Percentiles rank a stretch among this genome's conserved stretches.
phyloP scores from a whole-genome alignment of 2,113 vertebrate genomes.

The Antechinus flavipes region DNA sequence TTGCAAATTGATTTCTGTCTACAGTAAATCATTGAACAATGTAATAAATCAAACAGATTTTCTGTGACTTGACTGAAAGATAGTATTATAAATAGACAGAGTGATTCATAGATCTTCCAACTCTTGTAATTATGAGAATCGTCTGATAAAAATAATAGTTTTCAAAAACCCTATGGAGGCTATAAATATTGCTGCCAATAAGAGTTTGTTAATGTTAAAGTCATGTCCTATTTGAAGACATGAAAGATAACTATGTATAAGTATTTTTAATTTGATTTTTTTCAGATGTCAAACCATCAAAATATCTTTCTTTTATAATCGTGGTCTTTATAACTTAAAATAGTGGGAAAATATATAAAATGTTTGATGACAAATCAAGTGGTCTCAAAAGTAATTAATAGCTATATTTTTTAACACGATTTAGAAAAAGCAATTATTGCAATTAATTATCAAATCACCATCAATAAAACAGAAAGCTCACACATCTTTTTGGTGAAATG shows the following conservation, averaged over 20 bases:
- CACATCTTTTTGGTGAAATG: neutral
- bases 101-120: neutral
- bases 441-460: neutral
- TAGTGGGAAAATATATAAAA: neutral
- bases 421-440: neutral
- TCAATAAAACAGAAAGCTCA: neutral
- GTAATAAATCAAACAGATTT: neutral
- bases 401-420: neutral
- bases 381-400: neutral
- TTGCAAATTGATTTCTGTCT: neutral
- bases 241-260: neutral
- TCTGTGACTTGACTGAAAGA: neutral
- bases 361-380: neutral
- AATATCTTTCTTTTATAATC: neutral
- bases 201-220: too few relatives aligned
- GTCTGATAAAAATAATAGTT: neutral
- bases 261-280: neutral
- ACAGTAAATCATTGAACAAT: neutral
- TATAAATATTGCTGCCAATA: neutral
- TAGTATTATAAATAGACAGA: neutral
- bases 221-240: neutral
- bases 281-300: neutral
- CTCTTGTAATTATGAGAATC: neutral
- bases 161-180: neutral
- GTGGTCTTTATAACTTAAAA: neutral